Base-by-base conservation (phyloP, 1,140 invertebrate species). In the Pygmarrhopalites habei region DNA sequence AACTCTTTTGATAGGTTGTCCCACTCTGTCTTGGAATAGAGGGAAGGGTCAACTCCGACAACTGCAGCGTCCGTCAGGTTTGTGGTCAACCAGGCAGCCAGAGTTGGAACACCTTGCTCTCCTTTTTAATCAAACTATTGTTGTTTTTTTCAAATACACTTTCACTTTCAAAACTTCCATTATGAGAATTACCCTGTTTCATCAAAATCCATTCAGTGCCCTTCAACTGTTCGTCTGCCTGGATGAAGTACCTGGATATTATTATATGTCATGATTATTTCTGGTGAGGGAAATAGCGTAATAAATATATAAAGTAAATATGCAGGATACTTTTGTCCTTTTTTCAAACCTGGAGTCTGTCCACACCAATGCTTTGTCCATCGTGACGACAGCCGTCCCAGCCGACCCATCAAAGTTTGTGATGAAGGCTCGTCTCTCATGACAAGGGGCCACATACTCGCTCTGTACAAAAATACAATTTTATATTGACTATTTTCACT, bases 301-400 rank as follows among this genome's bases (percentile, higher is more conserved):
- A n/a, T n/a, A n/a, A n/a, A n/a, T n/a, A n/a, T n/a, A n/a, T n/a
- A n/a, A n/a, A n/a, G n/a, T n/a, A n/a, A n/a, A n/a, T n/a, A n/a
- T n/a, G n/a, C n/a, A n/a, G n/a, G n/a, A n/a, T n/a, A n/a, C n/a
- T n/a, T n/a, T n/a, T n/a, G n/a, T n/a, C n/a, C n/a, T n/a, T n/a
- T n/a, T n/a, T n/a, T n/a, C n/a, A n/a, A n/a, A n/a, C n/a, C 95
- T 78, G 0, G 92, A 94, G 79, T 98, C 95, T 1, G 94, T 97
- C 95, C 95, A 99, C 21, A 97, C 71, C 1, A 87, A 84, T 0
- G 92, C 89, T 63, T 79, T 73, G 46, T 77, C 71, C 0, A 89
- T 92, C 2, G 97, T 79, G 1, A 94, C 81, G 30, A 98, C 79
- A 0, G 86, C 90, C 1, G 85, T 84, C 0, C 86, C 92, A 41